Percentiles rank a stretch among this genome's conserved stretches.
Conservation (phyloP, 2,113 vertebrate species). For the Vulpes vulpes region DNA sequence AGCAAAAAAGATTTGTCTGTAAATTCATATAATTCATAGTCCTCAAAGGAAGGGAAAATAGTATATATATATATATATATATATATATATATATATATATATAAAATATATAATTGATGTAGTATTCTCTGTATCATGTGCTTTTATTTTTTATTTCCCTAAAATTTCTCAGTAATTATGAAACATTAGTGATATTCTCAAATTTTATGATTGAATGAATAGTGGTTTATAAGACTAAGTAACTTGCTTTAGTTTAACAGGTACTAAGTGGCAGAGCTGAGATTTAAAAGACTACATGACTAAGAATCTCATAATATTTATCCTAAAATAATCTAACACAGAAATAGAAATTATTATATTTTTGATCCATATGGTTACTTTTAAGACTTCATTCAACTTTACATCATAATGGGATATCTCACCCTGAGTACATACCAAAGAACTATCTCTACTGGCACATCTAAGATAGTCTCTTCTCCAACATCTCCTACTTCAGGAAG, state of each 20-base stretch:
- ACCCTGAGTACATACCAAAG: not conserved
- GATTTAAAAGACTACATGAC: not conserved
- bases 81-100: not conserved
- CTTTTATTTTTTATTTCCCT: not conserved
- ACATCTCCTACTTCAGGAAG: not conserved
- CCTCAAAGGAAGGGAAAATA: not conserved
- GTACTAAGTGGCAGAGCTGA: not conserved
- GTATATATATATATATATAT: not conserved
- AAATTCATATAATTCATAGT: not conserved
- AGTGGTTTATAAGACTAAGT: not conserved
- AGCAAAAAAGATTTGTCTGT: not conserved
- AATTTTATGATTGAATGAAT: not conserved
- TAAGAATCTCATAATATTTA: not conserved
- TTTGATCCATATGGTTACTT: not conserved
- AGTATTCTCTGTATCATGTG: not conserved
- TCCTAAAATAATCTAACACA: not conserved
- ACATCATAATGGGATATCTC: not conserved
- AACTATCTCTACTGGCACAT: not conserved
- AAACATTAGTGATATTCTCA: not conserved
- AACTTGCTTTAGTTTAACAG: not conserved
- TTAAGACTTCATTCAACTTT: not conserved
- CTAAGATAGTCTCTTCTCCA: accelerated
- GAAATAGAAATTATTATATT: not conserved
- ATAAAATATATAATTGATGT: not conserved
- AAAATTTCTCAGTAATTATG: not conserved